A percentile compares a stretch with the other conserved stretches of the same genome.
phyloP scores from a whole-genome alignment of 2,888 invertebrate species.

The Ditula angustiorana region DNA sequence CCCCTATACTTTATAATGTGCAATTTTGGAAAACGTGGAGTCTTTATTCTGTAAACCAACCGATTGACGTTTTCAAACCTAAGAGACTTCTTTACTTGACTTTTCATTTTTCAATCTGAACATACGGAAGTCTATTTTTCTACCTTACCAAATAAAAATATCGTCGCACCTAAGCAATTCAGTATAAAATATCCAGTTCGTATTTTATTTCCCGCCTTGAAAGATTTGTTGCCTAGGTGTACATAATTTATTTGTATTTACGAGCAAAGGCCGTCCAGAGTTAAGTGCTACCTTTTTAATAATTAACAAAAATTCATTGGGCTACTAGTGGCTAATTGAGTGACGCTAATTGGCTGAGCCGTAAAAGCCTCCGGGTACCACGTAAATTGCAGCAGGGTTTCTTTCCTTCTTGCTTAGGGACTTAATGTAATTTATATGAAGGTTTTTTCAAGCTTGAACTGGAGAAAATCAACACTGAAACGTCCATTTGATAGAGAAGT shows the following conservation, averaged over 20 bases:
- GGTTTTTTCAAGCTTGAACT: conserved; percentile 22
- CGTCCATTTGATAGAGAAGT: not conserved
- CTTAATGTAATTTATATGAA: conserved; percentile 48
- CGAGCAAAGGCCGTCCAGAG: conserved; percentile 53
- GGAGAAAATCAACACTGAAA: not conserved
- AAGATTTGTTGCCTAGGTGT: conserved; percentile 35
- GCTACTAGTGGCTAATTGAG: conserved; percentile 81
- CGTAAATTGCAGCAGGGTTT: conserved; percentile 66
- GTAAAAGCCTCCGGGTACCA: conserved; percentile 75
- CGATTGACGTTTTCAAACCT: too few relatives aligned
- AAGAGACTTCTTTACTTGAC: not conserved
- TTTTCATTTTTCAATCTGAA: not conserved
- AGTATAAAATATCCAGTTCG: conserved; percentile 16
- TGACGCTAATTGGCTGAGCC: conserved; percentile 83
- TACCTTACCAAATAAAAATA: not conserved
- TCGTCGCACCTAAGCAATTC: not conserved
- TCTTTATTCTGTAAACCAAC: too few relatives aligned
- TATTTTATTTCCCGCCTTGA: conserved; percentile 28
- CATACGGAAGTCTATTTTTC: too few relatives aligned
- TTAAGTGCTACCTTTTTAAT: conserved; percentile 84
- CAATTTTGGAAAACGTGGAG: too few relatives aligned
- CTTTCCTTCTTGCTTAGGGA: conserved; percentile 67
- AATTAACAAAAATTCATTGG: conserved; percentile 81
- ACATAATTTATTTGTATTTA: conserved; percentile 47
- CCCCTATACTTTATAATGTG: not conserved